phyloP scores from a whole-genome alignment of 2,797 vertebrate species.

The Acanthiza pusilla region DNA sequence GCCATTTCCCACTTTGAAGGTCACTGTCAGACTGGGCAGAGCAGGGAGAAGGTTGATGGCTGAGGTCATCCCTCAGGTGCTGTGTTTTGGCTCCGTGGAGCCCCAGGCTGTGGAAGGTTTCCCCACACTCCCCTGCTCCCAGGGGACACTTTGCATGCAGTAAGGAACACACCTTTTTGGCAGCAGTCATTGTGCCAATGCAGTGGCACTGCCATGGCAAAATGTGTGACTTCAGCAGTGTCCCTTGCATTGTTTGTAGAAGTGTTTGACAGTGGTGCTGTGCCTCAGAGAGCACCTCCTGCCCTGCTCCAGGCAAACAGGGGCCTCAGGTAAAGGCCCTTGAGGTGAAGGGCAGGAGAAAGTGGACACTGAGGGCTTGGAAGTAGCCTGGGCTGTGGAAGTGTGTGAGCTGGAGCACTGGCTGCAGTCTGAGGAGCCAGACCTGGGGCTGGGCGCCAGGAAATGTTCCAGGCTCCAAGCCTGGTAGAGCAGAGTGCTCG shows the following conservation, averaged over 20 bases:
- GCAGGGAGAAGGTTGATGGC: not conserved
- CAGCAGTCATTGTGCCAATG: not conserved
- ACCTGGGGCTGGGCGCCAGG: not conserved
- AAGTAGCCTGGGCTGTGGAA: not conserved
- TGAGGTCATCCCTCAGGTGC: not conserved
- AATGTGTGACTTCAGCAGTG: not conserved
- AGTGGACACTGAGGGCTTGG: fast-evolving
- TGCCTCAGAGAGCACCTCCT: not conserved
- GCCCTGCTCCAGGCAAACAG: not conserved
- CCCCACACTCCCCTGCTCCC: not conserved
- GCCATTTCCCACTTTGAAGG: not conserved
- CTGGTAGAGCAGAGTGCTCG: fast-evolving
- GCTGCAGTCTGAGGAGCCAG: not conserved
- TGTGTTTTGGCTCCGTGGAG: not conserved
- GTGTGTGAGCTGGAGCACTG: not conserved
- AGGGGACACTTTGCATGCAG: fast-evolving
- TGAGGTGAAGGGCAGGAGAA: not conserved
- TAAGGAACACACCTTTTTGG: fast-evolving
- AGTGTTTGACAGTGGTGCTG: not conserved
- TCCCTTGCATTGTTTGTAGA: not conserved
- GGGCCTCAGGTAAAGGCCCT: not conserved
- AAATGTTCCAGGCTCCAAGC: fast-evolving
- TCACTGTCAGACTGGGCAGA: not conserved
- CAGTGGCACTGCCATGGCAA: not conserved
- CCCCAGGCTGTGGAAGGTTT: not conserved